Evolutionary conservation across 2,797 vertebrate genomes (phyloP).

Genomic region (Hafferia zeledoni): DNA sequence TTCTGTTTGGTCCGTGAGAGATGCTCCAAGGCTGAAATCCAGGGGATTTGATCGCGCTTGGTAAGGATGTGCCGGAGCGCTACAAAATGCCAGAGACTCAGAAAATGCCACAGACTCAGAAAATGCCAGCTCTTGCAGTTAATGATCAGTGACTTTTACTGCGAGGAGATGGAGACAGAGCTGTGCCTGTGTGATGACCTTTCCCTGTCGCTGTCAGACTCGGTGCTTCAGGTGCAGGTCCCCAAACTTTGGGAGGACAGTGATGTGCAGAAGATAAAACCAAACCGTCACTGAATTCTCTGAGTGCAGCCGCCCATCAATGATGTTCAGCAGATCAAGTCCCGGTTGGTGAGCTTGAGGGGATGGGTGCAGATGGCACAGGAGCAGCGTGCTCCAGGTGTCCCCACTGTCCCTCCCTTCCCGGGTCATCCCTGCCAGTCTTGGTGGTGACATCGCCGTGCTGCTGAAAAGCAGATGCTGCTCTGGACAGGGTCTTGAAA

Average conservation of each 20-base stretch:
- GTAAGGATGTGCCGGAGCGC: neutral
- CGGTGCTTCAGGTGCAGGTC: neutral
- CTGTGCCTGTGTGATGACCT: neutral
- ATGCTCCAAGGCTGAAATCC: neutral
- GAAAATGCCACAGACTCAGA: neutral
- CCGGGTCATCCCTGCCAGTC: neutral
- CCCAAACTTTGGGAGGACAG: neutral
- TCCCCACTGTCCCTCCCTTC: neutral
- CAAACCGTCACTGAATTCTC: neutral
- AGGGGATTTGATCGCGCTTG: neutral
- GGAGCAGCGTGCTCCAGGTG: neutral
- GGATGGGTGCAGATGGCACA: neutral
- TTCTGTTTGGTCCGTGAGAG: neutral
- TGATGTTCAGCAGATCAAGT: neutral
- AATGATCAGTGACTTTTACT: slow-evolving; percentile 35
- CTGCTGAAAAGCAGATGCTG: neutral
- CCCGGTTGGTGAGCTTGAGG: neutral
- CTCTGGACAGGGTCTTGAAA: neutral
- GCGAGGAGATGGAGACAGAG: neutral
- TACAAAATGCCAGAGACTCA: neutral
- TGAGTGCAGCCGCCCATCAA: neutral
- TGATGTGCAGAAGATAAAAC: neutral
- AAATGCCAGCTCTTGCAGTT: slow-evolving; percentile 2
- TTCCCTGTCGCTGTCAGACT: neutral
- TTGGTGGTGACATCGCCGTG: fast-evolving